Evolutionary conservation across 2,888 invertebrate species (phyloP).

Genomic region (Celastrina argiolus): DNA sequence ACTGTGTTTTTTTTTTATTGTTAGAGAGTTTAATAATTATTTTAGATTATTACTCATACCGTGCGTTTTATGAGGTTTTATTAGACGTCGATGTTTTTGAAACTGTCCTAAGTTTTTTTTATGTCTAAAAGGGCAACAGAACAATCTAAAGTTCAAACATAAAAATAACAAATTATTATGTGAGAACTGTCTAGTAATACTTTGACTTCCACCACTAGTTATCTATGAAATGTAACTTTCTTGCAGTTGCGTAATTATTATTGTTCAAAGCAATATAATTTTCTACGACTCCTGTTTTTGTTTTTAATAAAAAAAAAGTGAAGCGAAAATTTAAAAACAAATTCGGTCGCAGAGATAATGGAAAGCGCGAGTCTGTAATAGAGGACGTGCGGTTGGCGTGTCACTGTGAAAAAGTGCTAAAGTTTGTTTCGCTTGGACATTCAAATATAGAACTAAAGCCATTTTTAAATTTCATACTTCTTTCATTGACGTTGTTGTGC

Average conservation of each 20-base stretch:
- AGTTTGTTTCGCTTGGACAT: conserved; percentile 50
- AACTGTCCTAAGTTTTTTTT: too few relatives aligned
- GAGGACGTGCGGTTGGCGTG: conserved; percentile 70
- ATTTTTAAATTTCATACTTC: conserved; percentile 7
- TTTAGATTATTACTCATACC: too few relatives aligned
- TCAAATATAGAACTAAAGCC: conserved; percentile 33
- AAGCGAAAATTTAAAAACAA: conserved; percentile 63
- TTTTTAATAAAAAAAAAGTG: conserved; percentile 56
- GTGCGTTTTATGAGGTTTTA: too few relatives aligned
- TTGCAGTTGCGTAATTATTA: conserved; percentile 7
- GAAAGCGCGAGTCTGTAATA: conserved; percentile 69
- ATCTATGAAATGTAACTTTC: too few relatives aligned
- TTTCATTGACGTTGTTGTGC: background rate
- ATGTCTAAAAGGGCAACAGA: too few relatives aligned
- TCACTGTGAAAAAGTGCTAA: conserved; percentile 70
- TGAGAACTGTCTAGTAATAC: too few relatives aligned
- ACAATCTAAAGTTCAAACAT: too few relatives aligned
- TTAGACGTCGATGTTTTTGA: too few relatives aligned
- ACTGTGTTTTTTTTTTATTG: too few relatives aligned
- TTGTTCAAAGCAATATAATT: conserved; percentile 36
- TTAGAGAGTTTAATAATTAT: too few relatives aligned
- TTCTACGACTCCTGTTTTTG: conserved; percentile 45
- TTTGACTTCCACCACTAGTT: too few relatives aligned
- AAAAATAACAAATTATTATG: too few relatives aligned
- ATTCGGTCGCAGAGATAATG: conserved; percentile 69